Percentiles rank a stretch among this genome's conserved stretches.
phyloP scores from a whole-genome alignment of 2,113 vertebrate genomes.

The Engystomops pustulosus region DNA sequence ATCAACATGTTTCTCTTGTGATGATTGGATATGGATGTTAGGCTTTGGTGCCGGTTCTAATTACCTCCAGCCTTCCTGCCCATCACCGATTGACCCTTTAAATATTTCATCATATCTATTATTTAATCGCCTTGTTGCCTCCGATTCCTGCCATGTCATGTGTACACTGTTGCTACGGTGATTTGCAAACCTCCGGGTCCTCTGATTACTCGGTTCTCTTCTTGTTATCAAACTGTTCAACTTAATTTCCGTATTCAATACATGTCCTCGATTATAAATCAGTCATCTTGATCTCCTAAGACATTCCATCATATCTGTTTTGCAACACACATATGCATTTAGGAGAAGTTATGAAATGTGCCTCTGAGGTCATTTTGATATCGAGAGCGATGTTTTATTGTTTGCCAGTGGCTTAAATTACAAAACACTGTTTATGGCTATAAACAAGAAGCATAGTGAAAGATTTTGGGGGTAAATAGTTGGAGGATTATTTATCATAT shows the following conservation, averaged over 20 bases:
- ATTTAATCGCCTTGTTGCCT: neutral
- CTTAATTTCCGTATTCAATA: neutral
- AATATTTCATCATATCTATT: neutral
- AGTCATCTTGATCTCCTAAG: neutral
- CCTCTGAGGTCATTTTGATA: neutral
- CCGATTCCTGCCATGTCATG: neutral
- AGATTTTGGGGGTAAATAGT: neutral
- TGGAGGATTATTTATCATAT: neutral
- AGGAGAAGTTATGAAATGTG: neutral
- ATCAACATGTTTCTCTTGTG: neutral
- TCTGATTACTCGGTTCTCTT: neutral
- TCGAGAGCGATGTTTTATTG: neutral
- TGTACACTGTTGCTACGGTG: neutral
- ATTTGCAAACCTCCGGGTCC: neutral
- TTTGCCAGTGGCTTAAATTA: neutral
- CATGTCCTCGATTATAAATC: neutral
- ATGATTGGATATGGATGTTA: neutral
- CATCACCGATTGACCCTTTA: neutral
- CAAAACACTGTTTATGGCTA: neutral
- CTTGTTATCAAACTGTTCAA: neutral
- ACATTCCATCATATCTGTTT: neutral
- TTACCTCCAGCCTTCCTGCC: neutral
- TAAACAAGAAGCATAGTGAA: neutral
- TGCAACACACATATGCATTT: neutral
- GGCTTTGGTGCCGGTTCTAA: neutral